A percentile compares a stretch with the other conserved stretches of the same genome.
Conservation (phyloP, 2,113 vertebrate genomes). For the Lycaon pictus region DNA sequence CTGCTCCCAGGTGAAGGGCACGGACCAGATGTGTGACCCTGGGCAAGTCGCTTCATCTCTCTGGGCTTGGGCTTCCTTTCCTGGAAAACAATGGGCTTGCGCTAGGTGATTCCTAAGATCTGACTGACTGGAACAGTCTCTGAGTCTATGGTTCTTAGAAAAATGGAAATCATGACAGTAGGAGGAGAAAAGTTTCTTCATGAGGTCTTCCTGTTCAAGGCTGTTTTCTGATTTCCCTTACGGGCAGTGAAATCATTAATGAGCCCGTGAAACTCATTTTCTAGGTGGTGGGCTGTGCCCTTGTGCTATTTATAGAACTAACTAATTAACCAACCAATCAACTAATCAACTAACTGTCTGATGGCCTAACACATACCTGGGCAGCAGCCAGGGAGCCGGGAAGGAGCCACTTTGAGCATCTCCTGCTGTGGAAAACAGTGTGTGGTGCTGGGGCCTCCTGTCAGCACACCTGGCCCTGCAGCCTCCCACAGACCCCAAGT, state of each 20-base stretch:
- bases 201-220: background rate
- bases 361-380: background rate
- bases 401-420: fast-evolving
- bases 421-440: background rate
- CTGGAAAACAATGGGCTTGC: background rate
- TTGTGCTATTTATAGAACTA: background rate
- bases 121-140: background rate
- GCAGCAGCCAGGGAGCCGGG: background rate
- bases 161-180: background rate
- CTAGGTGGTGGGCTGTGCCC: background rate
- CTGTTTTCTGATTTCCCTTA: background rate
- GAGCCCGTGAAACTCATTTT: background rate
- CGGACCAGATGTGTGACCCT: background rate
- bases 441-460: fast-evolving
- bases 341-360: background rate
- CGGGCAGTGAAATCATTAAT: background rate
- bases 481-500: background rate
- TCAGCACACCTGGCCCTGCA: background rate
- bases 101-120: background rate
- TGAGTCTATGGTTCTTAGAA: background rate
- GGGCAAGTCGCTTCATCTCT: background rate
- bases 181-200: constrained; percentile 14
- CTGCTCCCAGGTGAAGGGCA: background rate
- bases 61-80: constrained; percentile 26
- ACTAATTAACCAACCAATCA: background rate